Evolutionary conservation across 1,140 invertebrate species (phyloP).

Genomic region (Thaumatotibia leucotreta): DNA sequence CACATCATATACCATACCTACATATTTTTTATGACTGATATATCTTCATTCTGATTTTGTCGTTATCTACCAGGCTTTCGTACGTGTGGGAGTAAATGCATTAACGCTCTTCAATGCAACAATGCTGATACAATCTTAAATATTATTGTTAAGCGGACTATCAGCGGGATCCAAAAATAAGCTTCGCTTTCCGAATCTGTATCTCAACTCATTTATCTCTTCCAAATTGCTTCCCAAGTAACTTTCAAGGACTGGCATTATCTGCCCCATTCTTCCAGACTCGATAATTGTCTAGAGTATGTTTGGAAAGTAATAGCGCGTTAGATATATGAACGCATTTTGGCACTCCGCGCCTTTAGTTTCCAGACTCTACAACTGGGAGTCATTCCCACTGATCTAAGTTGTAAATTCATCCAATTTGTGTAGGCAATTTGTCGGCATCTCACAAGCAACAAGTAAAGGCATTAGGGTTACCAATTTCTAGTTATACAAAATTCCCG

Average conservation of each 20-base stretch:
- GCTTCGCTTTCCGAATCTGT: not conserved
- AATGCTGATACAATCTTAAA: not conserved
- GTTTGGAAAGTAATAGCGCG: too few relatives aligned
- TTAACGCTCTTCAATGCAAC: not conserved
- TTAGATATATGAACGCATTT: too few relatives aligned
- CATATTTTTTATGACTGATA: too few relatives aligned
- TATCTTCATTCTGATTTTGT: not conserved
- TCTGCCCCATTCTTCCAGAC: not conserved
- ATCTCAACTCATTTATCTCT: not conserved
- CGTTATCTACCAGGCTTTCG: not conserved
- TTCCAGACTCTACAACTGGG: not conserved
- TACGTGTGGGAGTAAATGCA: too few relatives aligned
- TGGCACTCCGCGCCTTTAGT: too few relatives aligned
- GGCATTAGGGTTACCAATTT: not conserved
- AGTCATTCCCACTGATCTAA: not conserved
- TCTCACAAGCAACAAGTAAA: not conserved
- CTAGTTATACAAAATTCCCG: not conserved
- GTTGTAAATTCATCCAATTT: constrained; percentile 7
- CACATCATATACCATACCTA: too few relatives aligned
- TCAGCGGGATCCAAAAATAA: not conserved
- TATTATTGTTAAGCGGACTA: not conserved
- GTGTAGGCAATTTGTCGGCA: constrained; percentile 2
- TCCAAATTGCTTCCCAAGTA: not conserved
- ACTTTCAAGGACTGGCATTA: not conserved
- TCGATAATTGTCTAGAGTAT: not conserved